Base-by-base conservation (phyloP, 1,140 invertebrate species). In the Drosophila ananassae region DNA sequence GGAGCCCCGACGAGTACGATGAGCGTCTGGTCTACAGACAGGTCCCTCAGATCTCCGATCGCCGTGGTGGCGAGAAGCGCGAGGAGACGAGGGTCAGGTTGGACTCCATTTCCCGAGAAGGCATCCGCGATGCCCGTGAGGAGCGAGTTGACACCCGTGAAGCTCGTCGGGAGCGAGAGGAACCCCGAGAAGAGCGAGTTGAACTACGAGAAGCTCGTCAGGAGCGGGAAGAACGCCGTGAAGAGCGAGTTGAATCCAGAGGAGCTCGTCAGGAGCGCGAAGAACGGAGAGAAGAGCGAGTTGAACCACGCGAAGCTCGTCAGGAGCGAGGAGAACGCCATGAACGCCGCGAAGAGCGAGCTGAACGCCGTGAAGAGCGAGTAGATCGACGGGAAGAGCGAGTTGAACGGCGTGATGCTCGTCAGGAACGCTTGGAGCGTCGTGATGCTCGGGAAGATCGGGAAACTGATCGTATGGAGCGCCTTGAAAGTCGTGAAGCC, bases 11-110 rank as follows among this genome's bases (percentile, higher is more conserved):
- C 3, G 74, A 82, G 5, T 85, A 89, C 44, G 78, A 89, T 41
- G 82, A 87, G 56, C 82, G 77, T 39, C 55, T 87, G 48, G 83
- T 89, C 6, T 89, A 87, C 44, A 82, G 82, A 89, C 82, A 87
- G 47, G n/a, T 1, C 10, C 2, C 24, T 44, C n/a, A 44, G 41
- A 44, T 21, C 41, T 21, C 41, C 21, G 50, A 52, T 24, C 73
- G 47, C 12, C 44, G 30, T 0, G 28, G 28, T 0, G 28, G 28
- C 39, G 66, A 69, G 30, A 37, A 22, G 28, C 44, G 12, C 61
- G 61, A 34, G 39, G 61, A 25, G 39, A 59, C 50, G 2, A 54
- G 47, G 2, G 34, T 63, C 17, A 22, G 67, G 6, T 17, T 58
- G 28, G 17, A n/a, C 6, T 24, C 17, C 2, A n/a, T 60, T 13